phyloP scores from a whole-genome alignment of 2,797 vertebrate genomes.

The Neostethus bicornis region DNA sequence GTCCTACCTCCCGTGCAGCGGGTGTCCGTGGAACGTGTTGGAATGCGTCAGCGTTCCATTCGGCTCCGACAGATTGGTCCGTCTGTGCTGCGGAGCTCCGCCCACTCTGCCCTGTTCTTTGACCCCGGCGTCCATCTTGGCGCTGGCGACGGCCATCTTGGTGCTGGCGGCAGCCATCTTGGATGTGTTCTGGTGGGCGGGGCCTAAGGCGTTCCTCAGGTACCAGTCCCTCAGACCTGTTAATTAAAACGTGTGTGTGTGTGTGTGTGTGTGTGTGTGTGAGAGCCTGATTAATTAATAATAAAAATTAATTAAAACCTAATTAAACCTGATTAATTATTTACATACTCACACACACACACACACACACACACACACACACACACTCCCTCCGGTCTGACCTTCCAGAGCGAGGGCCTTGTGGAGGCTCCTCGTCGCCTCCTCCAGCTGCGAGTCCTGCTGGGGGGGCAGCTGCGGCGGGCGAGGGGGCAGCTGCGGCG shows the following conservation, averaged over 20 bases:
- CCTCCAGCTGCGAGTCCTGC: conserved; percentile 71
- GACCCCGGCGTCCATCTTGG: conserved; percentile 30
- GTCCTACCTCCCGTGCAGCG: conserved; percentile 82
- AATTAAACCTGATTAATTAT: no score
- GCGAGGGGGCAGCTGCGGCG: conserved; percentile 57
- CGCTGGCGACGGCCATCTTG: conserved; percentile 26
- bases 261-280: no score
- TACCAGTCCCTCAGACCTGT: conserved; percentile 90
- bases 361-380: no score
- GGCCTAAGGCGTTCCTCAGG: conserved; percentile 84
- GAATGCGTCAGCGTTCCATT: conserved; percentile 81
- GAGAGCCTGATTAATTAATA: no score
- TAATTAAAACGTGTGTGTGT: no score
- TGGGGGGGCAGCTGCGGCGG: conserved; percentile 46
- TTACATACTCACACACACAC: no score
- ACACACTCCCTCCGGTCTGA: conserved; percentile 7
- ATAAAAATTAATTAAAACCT: no score
- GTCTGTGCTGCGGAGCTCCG: conserved; percentile 57
- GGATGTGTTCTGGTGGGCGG: conserved; percentile 51
- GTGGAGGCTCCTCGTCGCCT: conserved; percentile 82
- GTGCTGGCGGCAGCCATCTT: no score
- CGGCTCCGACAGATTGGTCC: conserved; percentile 50
- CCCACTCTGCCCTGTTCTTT: conserved; percentile 53
- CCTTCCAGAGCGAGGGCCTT: conserved; percentile 89
- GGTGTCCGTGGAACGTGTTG: conserved; percentile 87